Evolutionary conservation across 2,797 vertebrate genomes (phyloP).

Genomic region (Etheostoma nigrum): DNA sequence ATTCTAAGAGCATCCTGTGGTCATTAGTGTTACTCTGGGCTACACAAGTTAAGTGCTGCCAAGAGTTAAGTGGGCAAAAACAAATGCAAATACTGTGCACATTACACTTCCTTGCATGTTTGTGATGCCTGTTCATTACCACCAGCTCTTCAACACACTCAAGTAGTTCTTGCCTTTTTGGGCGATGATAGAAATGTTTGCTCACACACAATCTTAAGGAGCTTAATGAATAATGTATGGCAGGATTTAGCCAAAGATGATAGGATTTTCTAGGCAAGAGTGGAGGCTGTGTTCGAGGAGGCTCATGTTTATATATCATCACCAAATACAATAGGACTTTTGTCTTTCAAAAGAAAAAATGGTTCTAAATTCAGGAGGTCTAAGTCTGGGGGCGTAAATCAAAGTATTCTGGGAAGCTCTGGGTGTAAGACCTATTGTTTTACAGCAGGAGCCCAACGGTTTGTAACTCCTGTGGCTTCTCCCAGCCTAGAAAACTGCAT

Average conservation of each 20-base stretch:
- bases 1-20: conserved; percentile 39
- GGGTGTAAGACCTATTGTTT: conserved; percentile 5
- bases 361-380: conserved; percentile 15
- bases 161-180: conserved; percentile 44
- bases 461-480: conserved; percentile 12
- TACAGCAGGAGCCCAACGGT: conserved; percentile 5
- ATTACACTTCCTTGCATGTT: conserved; percentile 18
- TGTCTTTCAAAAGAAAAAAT: conserved; percentile 33
- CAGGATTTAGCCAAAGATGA: conserved; percentile 10
- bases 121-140: conserved; percentile 66
- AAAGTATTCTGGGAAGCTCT: conserved; percentile 7
- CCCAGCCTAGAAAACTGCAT: neutral
- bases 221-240: conserved; percentile 71
- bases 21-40: conserved; percentile 52
- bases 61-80: conserved; percentile 38
- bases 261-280: conserved; percentile 21
- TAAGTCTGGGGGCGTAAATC: neutral
- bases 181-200: conserved; percentile 58
- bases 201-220: conserved; percentile 43
- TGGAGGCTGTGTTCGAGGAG: conserved; percentile 22
- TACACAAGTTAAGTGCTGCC: neutral
- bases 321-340: conserved; percentile 39
- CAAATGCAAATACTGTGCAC: conserved; percentile 58
- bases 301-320: conserved; percentile 39
- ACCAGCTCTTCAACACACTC: conserved; percentile 28